phyloP scores from a whole-genome alignment of 2,113 vertebrate species.

The Eurystomus gularis region DNA sequence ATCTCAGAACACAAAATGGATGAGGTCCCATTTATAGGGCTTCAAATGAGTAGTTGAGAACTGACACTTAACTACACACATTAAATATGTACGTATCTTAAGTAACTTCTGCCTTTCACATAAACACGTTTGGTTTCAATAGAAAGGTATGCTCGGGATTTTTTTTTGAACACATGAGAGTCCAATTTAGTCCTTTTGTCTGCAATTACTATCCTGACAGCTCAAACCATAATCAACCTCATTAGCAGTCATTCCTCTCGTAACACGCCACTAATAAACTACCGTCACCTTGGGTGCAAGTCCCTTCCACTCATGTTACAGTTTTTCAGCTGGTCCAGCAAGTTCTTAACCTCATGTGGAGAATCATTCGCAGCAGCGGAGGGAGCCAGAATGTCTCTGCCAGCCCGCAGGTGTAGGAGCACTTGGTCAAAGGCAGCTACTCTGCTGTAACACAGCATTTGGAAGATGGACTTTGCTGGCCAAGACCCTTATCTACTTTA shows the following conservation, averaged over 20 bases:
- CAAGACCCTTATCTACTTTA: background rate
- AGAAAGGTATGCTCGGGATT: background rate
- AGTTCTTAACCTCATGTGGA: background rate
- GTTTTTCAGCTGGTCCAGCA: background rate
- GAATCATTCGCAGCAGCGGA: background rate
- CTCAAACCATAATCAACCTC: background rate
- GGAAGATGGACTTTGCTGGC: background rate
- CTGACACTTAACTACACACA: background rate
- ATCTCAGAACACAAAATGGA: background rate
- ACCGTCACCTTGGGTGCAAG: background rate
- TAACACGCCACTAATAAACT: background rate
- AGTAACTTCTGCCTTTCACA: background rate
- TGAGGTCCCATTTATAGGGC: background rate
- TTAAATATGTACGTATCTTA: background rate
- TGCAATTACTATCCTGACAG: background rate
- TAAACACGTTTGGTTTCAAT: slow-evolving; percentile 6
- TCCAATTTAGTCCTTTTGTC: background rate
- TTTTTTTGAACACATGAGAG: background rate
- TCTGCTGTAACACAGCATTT: background rate
- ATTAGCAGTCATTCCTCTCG: background rate
- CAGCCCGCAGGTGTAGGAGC: background rate
- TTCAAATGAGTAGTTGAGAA: background rate
- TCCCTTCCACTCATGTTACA: background rate
- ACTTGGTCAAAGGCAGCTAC: background rate
- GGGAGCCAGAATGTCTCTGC: background rate